Evolutionary conservation across 1,140 invertebrate genomes (phyloP).

Genomic region (Monomorium pharaonis): DNA sequence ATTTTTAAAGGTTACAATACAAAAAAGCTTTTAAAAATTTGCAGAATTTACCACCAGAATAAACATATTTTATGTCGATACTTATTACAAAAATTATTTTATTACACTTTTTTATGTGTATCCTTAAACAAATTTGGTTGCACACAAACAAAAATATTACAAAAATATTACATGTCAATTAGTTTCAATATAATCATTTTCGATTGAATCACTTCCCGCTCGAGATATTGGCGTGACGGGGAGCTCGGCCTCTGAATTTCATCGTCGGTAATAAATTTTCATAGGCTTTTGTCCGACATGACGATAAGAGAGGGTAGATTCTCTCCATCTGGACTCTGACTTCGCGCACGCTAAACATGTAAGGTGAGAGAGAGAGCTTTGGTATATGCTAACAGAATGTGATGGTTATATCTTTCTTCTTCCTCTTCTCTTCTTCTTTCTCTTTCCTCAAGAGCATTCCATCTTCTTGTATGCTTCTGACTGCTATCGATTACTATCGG

Average conservation of each 20-base stretch:
- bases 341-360: slow-evolving; percentile 20
- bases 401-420: not conserved
- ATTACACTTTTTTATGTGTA: not conserved
- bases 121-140: not conserved
- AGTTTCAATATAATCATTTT: slow-evolving; percentile 7
- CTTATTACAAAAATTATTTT: not conserved
- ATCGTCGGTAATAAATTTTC: slow-evolving; percentile 53
- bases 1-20: not conserved
- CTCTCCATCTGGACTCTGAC: not conserved
- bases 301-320: slow-evolving; percentile 33
- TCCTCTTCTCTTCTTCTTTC: not conserved
- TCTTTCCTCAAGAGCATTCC: not conserved
- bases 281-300: slow-evolving; percentile 39
- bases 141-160: not conserved
- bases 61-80: not conserved
- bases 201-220: not conserved
- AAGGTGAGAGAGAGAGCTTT: not conserved
- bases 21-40: not conserved
- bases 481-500: slow-evolving; percentile 66
- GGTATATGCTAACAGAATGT: slow-evolving; percentile 9
- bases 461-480: slow-evolving; percentile 45
- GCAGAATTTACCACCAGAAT: too few relatives aligned
- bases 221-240: not conserved
- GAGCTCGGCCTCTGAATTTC: slow-evolving; percentile 14
- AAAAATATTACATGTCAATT: slow-evolving; percentile 20